phyloP scores from a whole-genome alignment of 2,888 invertebrate genomes.

The Nephrotoma flavescens region DNA sequence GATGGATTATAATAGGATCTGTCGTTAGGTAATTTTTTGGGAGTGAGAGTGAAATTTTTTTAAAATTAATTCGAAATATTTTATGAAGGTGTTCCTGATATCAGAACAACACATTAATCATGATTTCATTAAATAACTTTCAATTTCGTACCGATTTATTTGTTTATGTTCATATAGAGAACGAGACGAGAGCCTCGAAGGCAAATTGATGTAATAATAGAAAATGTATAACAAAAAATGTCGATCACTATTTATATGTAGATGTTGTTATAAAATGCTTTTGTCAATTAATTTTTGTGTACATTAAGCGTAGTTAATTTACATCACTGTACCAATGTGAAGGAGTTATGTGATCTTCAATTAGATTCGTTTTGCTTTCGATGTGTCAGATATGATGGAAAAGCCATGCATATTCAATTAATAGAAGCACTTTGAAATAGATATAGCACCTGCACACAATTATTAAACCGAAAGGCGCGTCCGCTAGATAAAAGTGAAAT shows the following conservation, averaged over 20 bases:
- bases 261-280: background rate
- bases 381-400: background rate
- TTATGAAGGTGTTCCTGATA: background rate
- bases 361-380: background rate
- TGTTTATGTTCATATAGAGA: background rate
- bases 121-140: background rate
- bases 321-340: background rate
- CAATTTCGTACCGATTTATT: background rate
- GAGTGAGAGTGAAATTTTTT: background rate
- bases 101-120: background rate
- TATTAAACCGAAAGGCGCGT: background rate
- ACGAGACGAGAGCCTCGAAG: background rate
- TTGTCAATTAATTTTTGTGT: background rate
- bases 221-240: background rate
- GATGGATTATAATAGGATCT: background rate
- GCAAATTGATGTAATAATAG: background rate
- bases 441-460: too few relatives aligned
- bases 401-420: background rate
- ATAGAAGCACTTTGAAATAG: background rate
- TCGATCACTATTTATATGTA: background rate
- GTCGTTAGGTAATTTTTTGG: background rate
- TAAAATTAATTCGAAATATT: background rate
- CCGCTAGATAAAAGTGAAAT: background rate
- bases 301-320: background rate
- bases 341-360: background rate